Percentiles rank a stretch among this genome's conserved stretches.
Evolutionary conservation across 2,113 vertebrate genomes (phyloP).

Genomic region (Casuarius casuarius): DNA sequence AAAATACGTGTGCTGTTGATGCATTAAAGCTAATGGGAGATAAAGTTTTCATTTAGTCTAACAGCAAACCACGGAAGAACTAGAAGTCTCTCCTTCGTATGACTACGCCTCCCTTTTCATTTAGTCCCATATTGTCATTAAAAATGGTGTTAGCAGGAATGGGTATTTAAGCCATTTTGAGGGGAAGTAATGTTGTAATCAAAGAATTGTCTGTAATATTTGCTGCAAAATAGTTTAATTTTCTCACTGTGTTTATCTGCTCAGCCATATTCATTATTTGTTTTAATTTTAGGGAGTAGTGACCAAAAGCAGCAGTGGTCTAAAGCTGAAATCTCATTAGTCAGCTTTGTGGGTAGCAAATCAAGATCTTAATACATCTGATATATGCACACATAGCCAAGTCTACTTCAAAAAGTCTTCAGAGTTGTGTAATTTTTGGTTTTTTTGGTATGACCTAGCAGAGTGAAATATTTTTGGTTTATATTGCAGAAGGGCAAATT

Average conservation of each 20-base stretch:
- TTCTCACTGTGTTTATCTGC: neutral
- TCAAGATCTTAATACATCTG: neutral
- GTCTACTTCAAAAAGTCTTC: neutral
- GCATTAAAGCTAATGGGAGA: neutral
- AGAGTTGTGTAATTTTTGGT: neutral
- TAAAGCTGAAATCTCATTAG: neutral
- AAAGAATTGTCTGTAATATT: neutral
- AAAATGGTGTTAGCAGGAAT: neutral
- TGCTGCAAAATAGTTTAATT: neutral
- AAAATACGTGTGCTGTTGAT: neutral
- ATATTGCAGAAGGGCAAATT: neutral
- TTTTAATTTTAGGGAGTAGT: neutral
- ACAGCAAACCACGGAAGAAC: neutral
- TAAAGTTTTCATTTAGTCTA: neutral
- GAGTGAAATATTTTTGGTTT: neutral
- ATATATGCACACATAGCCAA: neutral
- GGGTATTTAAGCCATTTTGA: neutral
- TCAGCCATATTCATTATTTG: neutral
- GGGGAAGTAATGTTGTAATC: fast-evolving
- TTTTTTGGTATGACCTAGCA: neutral
- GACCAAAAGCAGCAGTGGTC: neutral
- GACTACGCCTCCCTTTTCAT: neutral
- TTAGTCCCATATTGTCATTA: neutral
- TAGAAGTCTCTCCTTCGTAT: neutral
- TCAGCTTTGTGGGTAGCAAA: neutral